Evolutionary conservation across 2,888 invertebrate genomes (phyloP).

Genomic region (Cephus nigrinus): DNA sequence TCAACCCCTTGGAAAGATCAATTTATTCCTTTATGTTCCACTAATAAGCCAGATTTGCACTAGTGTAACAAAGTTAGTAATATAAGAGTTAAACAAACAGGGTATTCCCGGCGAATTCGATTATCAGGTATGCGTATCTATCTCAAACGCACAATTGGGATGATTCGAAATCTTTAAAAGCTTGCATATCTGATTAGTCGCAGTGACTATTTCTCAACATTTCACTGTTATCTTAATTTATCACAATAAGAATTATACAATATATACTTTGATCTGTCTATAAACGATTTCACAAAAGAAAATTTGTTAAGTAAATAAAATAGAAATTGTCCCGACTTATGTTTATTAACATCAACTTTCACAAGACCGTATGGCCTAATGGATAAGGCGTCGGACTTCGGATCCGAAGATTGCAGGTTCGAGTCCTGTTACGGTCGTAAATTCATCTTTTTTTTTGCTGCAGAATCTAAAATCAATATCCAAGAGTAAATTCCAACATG

Average conservation of each 20-base stretch:
- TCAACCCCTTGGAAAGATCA: neutral
- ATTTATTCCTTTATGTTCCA: too few relatives aligned
- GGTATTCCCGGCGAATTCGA: neutral
- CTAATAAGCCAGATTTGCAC: neutral
- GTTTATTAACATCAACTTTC: neutral
- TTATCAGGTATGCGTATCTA: neutral
- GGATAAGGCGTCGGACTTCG: slow-evolving; percentile 77
- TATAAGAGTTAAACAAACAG: neutral
- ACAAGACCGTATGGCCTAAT: slow-evolving; percentile 75
- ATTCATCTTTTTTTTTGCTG: neutral
- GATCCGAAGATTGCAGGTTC: slow-evolving; percentile 73
- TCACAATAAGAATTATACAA: too few relatives aligned
- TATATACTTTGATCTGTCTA: too few relatives aligned
- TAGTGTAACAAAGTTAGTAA: neutral
- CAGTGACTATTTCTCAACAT: too few relatives aligned
- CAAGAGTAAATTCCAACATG: too few relatives aligned
- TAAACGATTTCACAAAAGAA: neutral
- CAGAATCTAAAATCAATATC: neutral
- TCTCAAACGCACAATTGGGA: neutral
- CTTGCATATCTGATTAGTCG: too few relatives aligned
- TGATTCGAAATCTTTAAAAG: too few relatives aligned
- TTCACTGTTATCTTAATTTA: too few relatives aligned
- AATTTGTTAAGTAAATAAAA: neutral
- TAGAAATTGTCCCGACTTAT: neutral
- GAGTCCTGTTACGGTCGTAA: slow-evolving; percentile 71